Percentiles rank a stretch among this genome's conserved stretches.
phyloP scores from a whole-genome alignment of 2,113 vertebrate species.

The Setophaga petechia region DNA sequence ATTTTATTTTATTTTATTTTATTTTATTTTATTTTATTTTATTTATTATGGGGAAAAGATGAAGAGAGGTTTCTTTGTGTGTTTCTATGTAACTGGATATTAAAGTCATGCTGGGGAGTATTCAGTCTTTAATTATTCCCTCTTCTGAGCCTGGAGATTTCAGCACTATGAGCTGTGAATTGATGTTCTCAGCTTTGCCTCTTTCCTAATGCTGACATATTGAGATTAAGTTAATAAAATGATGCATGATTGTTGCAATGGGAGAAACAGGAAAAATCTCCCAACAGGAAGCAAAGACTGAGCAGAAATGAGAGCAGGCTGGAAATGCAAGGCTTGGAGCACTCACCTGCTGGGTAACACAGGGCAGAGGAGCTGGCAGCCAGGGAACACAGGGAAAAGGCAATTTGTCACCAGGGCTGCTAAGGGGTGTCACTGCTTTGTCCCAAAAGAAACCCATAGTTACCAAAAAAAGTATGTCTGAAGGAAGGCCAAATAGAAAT shows the following conservation, averaged over 20 bases:
- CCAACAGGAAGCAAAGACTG: neutral
- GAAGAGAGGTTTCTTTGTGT: neutral
- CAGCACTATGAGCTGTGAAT: neutral
- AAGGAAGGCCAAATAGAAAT: neutral
- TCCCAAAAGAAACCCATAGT: neutral
- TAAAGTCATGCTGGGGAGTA: neutral
- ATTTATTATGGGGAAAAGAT: neutral
- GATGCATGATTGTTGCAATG: neutral
- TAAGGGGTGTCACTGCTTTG: neutral
- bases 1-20: neutral
- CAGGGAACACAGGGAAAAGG: neutral
- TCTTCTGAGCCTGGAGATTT: neutral
- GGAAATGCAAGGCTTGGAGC: neutral
- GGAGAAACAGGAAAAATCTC: neutral
- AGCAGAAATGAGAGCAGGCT: neutral
- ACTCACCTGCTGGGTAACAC: neutral
- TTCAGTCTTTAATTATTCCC: neutral
- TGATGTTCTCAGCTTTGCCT: neutral
- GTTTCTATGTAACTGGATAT: neutral
- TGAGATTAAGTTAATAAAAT: neutral
- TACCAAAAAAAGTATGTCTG: neutral
- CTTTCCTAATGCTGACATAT: neutral
- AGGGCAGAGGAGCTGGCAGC: neutral
- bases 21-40: neutral
- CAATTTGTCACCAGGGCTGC: neutral